phyloP scores from a whole-genome alignment of 1,140 invertebrate genomes.

The Centruroides sculpturatus region DNA sequence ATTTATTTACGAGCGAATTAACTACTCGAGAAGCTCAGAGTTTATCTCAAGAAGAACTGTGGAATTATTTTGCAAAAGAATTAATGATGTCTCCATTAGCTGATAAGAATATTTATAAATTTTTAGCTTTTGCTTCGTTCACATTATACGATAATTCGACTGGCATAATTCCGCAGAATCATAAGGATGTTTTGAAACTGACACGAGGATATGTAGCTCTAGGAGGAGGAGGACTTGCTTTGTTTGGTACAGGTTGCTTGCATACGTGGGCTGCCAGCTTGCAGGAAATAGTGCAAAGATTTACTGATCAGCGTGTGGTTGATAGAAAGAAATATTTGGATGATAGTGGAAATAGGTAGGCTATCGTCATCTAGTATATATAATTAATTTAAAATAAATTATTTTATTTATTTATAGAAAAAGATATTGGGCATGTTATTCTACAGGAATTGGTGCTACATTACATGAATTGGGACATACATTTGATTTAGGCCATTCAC shows the following conservation, averaged over 20 bases:
- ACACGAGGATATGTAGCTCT: slow-evolving; percentile 73
- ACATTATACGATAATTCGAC: slow-evolving; percentile 47
- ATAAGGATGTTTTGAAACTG: slow-evolving; percentile 54
- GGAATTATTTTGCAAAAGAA: slow-evolving; percentile 63
- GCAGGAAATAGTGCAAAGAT: slow-evolving; percentile 45
- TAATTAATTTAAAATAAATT: slow-evolving; percentile 1
- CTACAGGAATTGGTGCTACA: slow-evolving; percentile 80
- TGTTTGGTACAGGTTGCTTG: slow-evolving; percentile 78
- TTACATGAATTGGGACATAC: slow-evolving; percentile 89
- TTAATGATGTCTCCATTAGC: slow-evolving; percentile 45
- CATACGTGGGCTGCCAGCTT: slow-evolving; percentile 72
- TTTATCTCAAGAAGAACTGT: slow-evolving; percentile 62
- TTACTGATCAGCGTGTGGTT: slow-evolving; percentile 43
- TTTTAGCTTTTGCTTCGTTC: slow-evolving; percentile 74
- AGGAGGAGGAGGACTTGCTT: slow-evolving; percentile 73
- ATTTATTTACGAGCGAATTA: slow-evolving; percentile 49
- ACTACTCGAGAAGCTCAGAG: slow-evolving; percentile 50
- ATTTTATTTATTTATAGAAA: slow-evolving; percentile 36
- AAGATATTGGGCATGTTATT: slow-evolving; percentile 72
- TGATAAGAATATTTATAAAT: slow-evolving; percentile 55
- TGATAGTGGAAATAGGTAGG: slow-evolving; percentile 63
- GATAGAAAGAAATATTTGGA: slow-evolving; percentile 61
- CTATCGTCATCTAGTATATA: not conserved
- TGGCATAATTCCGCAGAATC: slow-evolving; percentile 34
- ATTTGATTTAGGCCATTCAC: slow-evolving; percentile 82